Conservation (phyloP, 2,888 invertebrate genomes). For the Athalia rosae region DNA sequence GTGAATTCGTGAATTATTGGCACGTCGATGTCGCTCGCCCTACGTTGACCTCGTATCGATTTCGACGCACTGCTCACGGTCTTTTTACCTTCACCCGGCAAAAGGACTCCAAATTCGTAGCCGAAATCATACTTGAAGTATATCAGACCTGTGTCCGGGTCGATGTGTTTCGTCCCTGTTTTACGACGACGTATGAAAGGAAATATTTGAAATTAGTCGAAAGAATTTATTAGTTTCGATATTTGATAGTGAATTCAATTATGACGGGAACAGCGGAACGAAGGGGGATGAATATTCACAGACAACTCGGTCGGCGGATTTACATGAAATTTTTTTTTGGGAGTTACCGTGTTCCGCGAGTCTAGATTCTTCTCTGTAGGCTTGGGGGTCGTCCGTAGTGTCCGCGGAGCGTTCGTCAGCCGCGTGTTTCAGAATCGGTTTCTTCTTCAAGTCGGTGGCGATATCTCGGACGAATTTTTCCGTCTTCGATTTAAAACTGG, state of each 20-base stretch:
- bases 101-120: constrained; percentile 84
- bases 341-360: constrained; percentile 83
- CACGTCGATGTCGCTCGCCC: constrained; percentile 78
- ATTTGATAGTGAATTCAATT: background rate
- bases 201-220: background rate
- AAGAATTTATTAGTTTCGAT: background rate
- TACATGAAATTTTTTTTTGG: background rate
- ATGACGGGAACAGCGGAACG: background rate
- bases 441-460: constrained; percentile 77
- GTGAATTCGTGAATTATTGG: constrained; percentile 81
- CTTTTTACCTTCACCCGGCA: constrained; percentile 80
- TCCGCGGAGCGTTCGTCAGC: constrained; percentile 72
- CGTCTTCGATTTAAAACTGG: constrained; percentile 81
- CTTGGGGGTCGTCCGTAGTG: constrained; percentile 77
- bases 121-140: constrained; percentile 90
- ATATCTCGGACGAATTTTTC: constrained; percentile 82
- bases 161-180: constrained; percentile 84
- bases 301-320: background rate
- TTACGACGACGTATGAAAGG: constrained; percentile 30
- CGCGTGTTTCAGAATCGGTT: constrained; percentile 74
- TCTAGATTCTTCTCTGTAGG: constrained; percentile 82
- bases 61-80: constrained; percentile 69
- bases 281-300: background rate
- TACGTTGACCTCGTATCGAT: constrained; percentile 76
- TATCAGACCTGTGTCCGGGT: constrained; percentile 84